Conservation (phyloP, 37 sponge, comb jelly and placozoan species). For the Spongilla lacustris region DNA sequence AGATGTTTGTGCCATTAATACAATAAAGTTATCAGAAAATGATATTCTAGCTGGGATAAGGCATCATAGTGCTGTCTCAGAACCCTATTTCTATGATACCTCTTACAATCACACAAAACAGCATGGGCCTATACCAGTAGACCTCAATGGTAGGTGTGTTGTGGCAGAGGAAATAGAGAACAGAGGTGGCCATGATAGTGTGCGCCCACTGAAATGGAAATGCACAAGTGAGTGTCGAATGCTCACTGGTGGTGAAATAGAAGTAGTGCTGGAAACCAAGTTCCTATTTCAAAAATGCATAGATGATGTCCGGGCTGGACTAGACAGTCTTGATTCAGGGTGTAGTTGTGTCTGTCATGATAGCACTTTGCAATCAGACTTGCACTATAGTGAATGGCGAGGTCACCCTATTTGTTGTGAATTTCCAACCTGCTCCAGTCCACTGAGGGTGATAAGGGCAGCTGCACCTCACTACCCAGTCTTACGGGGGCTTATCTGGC, state of each 20-base stretch:
- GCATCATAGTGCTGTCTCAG: not conserved
- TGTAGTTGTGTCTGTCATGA: too few relatives aligned
- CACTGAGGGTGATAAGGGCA: too few relatives aligned
- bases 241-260: too few relatives aligned
- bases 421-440: too few relatives aligned
- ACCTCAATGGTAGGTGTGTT: constrained; percentile 10
- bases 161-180: constrained; percentile 16
- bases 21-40: too few relatives aligned
- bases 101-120: not conserved
- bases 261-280: constrained; percentile 42
- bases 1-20: too few relatives aligned
- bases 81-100: constrained; percentile 20
- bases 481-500: too few relatives aligned
- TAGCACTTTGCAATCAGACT: too few relatives aligned
- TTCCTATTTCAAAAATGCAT: constrained; percentile 10
- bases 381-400: too few relatives aligned
- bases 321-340: not conserved
- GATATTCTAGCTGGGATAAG: not conserved
- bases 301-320: not conserved
- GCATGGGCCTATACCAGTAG: not conserved
- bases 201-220: constrained; percentile 16
- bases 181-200: not conserved
- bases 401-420: too few relatives aligned
- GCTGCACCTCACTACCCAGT: too few relatives aligned
- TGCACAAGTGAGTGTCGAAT: constrained; percentile 14